A percentile compares a stretch with the other conserved stretches of the same genome.
Conservation (phyloP, 2,888 invertebrate genomes). For the Dichetophora obliterata region DNA sequence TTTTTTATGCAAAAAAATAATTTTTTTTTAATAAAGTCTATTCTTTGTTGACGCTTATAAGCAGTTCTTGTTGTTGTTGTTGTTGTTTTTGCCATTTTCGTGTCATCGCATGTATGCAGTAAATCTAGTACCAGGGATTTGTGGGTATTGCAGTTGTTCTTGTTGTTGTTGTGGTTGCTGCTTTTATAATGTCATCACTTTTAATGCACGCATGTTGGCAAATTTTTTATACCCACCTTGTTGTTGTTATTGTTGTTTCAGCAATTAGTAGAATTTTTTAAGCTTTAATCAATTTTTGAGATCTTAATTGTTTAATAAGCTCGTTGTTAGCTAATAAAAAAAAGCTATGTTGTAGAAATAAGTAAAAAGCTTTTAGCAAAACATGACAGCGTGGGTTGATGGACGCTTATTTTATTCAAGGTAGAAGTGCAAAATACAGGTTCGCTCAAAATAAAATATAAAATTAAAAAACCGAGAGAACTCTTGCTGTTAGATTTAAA, state of each 20-base stretch:
- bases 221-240: no score
- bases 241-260: no score
- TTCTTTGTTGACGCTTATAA: background rate
- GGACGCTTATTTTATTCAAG: no score
- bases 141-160: background rate
- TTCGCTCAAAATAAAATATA: no score
- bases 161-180: conserved; percentile 1
- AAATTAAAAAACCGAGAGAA: no score
- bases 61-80: background rate
- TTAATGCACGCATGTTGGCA: no score
- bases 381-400: no score
- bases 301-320: conserved; percentile 9
- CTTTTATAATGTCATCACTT: no score
- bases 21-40: background rate
- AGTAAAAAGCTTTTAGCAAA: no score
- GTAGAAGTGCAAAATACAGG: no score
- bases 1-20: background rate
- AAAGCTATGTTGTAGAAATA: background rate
- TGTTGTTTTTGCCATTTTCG: background rate
- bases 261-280: background rate
- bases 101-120: background rate
- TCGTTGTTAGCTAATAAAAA: background rate
- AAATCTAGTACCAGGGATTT: background rate
- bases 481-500: no score
- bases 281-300: background rate